Base-by-base conservation (phyloP, 23 tunicate species). In the Corella eumyota region DNA sequence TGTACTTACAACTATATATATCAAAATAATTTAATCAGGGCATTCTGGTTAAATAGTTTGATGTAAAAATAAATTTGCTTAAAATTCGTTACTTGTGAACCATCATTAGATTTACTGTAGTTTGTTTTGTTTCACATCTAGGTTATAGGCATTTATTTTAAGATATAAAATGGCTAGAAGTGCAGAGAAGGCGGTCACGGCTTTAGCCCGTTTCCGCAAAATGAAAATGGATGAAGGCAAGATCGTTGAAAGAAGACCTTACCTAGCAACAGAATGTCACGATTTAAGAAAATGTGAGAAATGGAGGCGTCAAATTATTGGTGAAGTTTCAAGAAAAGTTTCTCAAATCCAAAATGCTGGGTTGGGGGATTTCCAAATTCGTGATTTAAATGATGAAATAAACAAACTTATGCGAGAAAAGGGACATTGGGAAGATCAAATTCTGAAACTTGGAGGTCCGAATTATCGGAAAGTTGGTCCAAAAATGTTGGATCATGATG, bases 291-390 rank as follows among this genome's bases (percentile, higher is more conserved):
- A 88, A 63, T 84, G 96, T 68, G 85, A 83, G 36, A 80, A 88
- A 63, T 93, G 99, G 99, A 61, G 99, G 6, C 66, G 99, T 17
- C 88, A 93, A 63, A 93, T 85, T 50, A 65, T 93, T 48, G 95
- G 93, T 4, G 99, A 93, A 64, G 68, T 93, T 7, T 93, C 99
- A 3, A 68, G 80, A 50, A 93, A 93, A 85, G 93, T 93, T 57
- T 72, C 99, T n/a, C 99, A 93, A 53, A 93, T 93, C 38, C 99
- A 93, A 72, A 93, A 93, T 33, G 99, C 99, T 63, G 99, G 99
- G 13, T 65, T 93, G 3, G 48, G 67, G 17, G 95, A 84, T 44
- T 92, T 88, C 58, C 99, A 88, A 52, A 36, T 93, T 3, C 68
- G 99, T 0, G 99, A 93, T 68, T 70, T 93, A 40, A 93, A 93